Base-by-base conservation (phyloP, 2,888 invertebrate species). In the Watsonalla cultraria region DNA sequence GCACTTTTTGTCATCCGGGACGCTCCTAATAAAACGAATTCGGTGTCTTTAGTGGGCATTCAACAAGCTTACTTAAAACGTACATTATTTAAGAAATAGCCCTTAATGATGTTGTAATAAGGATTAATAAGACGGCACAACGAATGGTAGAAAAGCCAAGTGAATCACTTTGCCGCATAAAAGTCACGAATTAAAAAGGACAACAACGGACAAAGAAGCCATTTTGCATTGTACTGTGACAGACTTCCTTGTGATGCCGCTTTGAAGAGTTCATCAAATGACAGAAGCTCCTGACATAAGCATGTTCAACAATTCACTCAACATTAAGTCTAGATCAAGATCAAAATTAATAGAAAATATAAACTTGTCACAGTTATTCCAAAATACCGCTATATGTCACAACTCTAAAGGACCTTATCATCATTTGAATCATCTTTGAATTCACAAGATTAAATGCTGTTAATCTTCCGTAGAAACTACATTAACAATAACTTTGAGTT, bases 161-260 rank as follows among this genome's bases (percentile, higher is more conserved):
- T 89, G 88, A 89, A 77, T 89, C 89, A 89, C 82, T 86, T 86
- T 82, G 82, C 83, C 86, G 87, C 88, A 84, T 89, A 86, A 87
- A 86, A 87, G 83, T 85, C 76, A 87, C 78, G 86, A 90, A 90
- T 89, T 90, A 89, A 83, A 86, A 89, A 84, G 82, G 85, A 86
- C 87, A 90, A 90, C 88, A 90, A 64, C 77, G 74, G 80, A 89
- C 90, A 89, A 90, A 88, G 87, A 82, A 76, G 75, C 80, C 86
- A 86, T 90, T 90, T 90, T 90, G 90, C 90, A 87, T 87, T 80
- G 71, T 82, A 64, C 75, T 86, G 89, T 79, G 88, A 90, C 90
- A 88, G 81, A 85, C 69, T 80, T 80, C 82, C 86, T 88, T 86
- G 80, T 77, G 76, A 61, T 81, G 86, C 88, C 89, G 90, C 86